A percentile compares a stretch with the other conserved stretches of the same genome.
phyloP scores from a whole-genome alignment of 2,113 vertebrate genomes.

The Chlamydotis undulata region DNA sequence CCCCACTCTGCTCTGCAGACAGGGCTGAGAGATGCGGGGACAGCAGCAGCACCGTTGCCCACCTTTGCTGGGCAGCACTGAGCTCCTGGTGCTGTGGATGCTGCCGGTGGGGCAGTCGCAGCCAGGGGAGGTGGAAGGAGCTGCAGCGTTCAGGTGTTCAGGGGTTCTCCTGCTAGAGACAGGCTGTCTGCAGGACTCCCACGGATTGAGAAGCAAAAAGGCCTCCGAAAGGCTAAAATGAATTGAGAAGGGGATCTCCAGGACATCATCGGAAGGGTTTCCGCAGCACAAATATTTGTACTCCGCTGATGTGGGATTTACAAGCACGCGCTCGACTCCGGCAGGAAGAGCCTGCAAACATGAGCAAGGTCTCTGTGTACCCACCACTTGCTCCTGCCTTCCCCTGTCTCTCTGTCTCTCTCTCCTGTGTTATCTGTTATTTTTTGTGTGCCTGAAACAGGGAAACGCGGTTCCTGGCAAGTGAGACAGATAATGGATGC shows the following conservation, averaged over 20 bases:
- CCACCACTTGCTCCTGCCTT: not conserved
- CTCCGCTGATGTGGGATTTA: conserved; percentile 16
- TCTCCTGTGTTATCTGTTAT: not conserved
- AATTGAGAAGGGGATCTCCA: not conserved
- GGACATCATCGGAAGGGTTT: conserved; percentile 1
- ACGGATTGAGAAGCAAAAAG: not conserved
- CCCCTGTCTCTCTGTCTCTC: not conserved
- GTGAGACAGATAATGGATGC: not conserved
- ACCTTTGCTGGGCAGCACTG: not conserved
- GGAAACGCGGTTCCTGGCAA: not conserved
- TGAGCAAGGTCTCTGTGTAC: not conserved
- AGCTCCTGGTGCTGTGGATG: not conserved
- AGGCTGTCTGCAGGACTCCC: not conserved
- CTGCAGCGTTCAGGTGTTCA: not conserved
- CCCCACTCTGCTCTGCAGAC: not conserved
- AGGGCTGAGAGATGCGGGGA: not conserved
- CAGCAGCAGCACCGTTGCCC: not conserved
- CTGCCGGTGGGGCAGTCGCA: not conserved
- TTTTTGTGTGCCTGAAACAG: not conserved
- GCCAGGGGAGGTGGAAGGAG: not conserved
- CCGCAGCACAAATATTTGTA: conserved; percentile 38
- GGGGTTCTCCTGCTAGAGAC: not conserved
- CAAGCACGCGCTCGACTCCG: not conserved
- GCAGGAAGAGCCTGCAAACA: conserved; percentile 11
- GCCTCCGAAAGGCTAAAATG: not conserved